phyloP scores from a whole-genome alignment of 2,797 vertebrate genomes.

The Anguilla pacifica region DNA sequence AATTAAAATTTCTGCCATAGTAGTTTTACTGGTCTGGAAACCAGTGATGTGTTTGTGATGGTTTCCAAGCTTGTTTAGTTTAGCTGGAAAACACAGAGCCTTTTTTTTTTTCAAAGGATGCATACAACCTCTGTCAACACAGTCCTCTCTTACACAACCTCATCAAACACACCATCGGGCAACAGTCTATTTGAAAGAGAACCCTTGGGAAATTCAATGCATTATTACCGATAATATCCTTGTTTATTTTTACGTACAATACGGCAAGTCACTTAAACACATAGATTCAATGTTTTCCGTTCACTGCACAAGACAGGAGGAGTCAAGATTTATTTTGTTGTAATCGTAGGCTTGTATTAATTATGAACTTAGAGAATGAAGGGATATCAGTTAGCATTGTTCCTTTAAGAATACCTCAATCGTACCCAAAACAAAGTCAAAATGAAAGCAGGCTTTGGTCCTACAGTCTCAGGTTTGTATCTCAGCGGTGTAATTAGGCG shows the following conservation, averaged over 20 bases:
- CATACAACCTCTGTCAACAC: background rate
- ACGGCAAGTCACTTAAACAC: background rate
- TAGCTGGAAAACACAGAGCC: background rate
- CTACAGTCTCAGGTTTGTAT: too few species aligned
- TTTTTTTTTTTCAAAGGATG: background rate
- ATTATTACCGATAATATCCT: too few species aligned
- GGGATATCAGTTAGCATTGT: background rate
- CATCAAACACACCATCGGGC: background rate
- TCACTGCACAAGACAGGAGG: background rate
- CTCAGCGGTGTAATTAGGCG: too few species aligned
- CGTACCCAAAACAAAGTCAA: background rate
- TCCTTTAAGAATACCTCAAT: background rate
- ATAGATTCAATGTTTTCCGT: background rate
- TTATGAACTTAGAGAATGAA: background rate
- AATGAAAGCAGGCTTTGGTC: background rate
- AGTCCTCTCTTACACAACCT: background rate
- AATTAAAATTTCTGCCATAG: background rate
- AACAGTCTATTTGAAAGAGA: background rate
- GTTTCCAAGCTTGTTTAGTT: background rate
- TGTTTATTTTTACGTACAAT: background rate
- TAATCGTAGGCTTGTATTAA: background rate
- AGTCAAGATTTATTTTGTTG: background rate
- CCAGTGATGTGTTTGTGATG: background rate
- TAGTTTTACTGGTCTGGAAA: background rate
- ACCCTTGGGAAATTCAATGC: background rate